phyloP scores from a whole-genome alignment of 1,140 invertebrate species.

The Zaprionus capensis region DNA sequence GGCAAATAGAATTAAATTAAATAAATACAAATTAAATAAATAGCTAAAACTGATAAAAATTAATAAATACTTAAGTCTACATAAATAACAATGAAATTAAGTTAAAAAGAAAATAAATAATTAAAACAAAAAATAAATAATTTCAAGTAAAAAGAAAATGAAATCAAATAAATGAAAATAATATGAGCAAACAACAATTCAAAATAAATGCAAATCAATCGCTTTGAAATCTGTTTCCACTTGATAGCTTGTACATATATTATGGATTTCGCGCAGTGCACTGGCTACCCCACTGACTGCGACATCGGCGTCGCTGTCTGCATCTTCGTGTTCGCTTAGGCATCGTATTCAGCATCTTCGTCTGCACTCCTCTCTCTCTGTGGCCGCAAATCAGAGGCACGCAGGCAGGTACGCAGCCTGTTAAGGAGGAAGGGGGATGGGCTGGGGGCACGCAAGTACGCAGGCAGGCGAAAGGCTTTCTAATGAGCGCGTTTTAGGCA shows the following conservation, averaged over 20 bases:
- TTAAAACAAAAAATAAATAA: too few species aligned
- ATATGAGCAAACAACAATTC: neutral
- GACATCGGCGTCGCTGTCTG: conserved; percentile 27
- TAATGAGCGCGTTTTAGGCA: conserved; percentile 67
- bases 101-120: too few species aligned
- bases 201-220: neutral
- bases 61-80: too few species aligned
- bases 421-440: neutral
- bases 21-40: neutral
- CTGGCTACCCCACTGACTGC: conserved; percentile 12
- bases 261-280: conserved; percentile 29
- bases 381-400: conserved; percentile 68
- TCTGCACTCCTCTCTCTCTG: conserved; percentile 1
- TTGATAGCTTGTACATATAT: neutral
- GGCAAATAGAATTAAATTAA: too few species aligned
- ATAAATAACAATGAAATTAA: too few species aligned
- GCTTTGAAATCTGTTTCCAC: neutral
- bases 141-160: too few species aligned
- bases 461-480: conserved; percentile 54
- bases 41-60: too few species aligned
- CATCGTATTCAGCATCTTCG: neutral
- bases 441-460: neutral
- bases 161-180: too few species aligned
- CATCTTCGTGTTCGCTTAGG: conserved; percentile 1
- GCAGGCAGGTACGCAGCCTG: conserved; percentile 46